phyloP scores from a whole-genome alignment of 2,888 invertebrate genomes.

The Thymelicus sylvestris region DNA sequence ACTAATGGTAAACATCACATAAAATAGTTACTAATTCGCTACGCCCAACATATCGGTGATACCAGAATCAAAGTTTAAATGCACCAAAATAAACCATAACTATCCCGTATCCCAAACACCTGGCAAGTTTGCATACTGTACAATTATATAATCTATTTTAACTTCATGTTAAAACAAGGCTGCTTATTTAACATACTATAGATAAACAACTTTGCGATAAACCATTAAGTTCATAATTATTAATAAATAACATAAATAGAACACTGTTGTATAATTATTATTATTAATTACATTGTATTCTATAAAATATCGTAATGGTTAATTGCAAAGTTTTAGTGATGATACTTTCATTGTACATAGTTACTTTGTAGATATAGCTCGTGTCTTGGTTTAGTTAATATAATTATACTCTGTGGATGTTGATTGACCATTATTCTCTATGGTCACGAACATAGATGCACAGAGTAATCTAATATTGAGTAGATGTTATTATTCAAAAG shows the following conservation, averaged over 20 bases:
- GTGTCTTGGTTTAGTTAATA: neutral
- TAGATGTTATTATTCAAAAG: too few species aligned
- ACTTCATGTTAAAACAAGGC: conserved; percentile 11
- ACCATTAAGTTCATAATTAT: neutral
- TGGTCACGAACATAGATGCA: neutral
- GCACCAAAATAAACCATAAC: conserved; percentile 25
- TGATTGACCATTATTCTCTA: neutral
- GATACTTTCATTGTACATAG: conserved; percentile 11
- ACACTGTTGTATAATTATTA: conserved; percentile 5
- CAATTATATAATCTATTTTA: conserved; percentile 15
- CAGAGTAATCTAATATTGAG: too few species aligned
- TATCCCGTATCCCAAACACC: conserved; percentile 19
- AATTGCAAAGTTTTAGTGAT: conserved; percentile 18
- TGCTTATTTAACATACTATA: conserved; percentile 7
- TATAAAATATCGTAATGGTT: conserved; percentile 2
- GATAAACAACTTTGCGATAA: conserved; percentile 18
- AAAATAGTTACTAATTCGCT: conserved; percentile 41
- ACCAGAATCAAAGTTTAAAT: conserved; percentile 27
- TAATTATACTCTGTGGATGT: neutral
- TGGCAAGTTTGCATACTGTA: conserved; percentile 41
- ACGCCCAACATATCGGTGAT: conserved; percentile 20
- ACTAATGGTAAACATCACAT: conserved; percentile 76
- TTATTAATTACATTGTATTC: neutral
- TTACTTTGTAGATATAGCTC: conserved; percentile 4
- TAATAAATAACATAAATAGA: conserved; percentile 25